Conservation (phyloP, 2,113 vertebrate genomes). For the Cryptomyrus ogoouensis region DNA sequence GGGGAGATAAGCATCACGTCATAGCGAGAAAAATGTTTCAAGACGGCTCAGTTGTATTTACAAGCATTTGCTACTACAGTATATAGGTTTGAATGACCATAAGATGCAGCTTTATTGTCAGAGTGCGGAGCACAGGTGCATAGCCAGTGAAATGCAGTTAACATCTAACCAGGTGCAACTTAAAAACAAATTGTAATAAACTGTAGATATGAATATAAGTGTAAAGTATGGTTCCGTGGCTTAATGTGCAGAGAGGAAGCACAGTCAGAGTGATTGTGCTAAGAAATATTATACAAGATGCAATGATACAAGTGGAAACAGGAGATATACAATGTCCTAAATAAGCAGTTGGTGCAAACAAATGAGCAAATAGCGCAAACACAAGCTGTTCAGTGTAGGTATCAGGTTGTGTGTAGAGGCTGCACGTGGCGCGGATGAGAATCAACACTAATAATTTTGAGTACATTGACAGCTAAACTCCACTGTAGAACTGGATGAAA, state of each 20-base stretch:
- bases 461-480: not conserved
- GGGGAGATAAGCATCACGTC: not conserved
- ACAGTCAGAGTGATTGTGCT: not conserved
- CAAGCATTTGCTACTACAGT: not conserved
- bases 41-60: not conserved
- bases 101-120: not conserved
- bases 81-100: not conserved
- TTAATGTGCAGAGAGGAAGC: not conserved
- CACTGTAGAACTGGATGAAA: not conserved
- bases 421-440: no score
- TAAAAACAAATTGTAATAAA: not conserved
- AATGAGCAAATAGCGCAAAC: not conserved
- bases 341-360: not conserved
- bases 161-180: not conserved
- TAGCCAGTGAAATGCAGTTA: not conserved
- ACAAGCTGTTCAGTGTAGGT: not conserved
- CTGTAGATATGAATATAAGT: not conserved
- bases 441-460: not conserved
- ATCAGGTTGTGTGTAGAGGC: no score
- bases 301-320: not conserved
- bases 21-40: not conserved
- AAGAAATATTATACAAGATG: not conserved
- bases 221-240: not conserved
- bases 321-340: not conserved
- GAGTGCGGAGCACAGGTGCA: not conserved